Base-by-base conservation (phyloP, 1,140 invertebrate genomes). In the Brachystomella parvula region DNA sequence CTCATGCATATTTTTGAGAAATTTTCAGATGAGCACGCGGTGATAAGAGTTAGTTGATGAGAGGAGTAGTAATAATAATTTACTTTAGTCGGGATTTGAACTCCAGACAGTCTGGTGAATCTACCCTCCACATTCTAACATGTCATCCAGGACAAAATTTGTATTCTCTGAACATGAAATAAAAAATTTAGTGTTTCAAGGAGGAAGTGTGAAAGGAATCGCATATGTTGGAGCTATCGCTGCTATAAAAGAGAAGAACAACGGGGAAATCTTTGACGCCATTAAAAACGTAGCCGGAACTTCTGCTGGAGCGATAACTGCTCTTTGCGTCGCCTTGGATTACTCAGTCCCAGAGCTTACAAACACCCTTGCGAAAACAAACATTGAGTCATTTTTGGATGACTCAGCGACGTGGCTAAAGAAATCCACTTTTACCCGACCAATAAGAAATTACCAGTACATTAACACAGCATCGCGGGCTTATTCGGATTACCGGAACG, bases 241-340 rank as follows among this genome's bases (percentile, higher is more conserved):
- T 44, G 61, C 32, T 28, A 12, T 56, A 6, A 17, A 61, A 61
- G 6, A 12, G 59, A 30, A 61, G 24, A n/a, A n/a, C n/a, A n/a
- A n/a, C n/a, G 28, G 31, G 19, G 6, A 17, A 61, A 15, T 30
- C 17, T 33, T 61, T 19, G 19, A 26, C 6, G 31, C 6, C 24
- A 12, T 61, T 9, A 9, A 35, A 28, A 49, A 62, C 2, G 61
- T 62, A 6, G 29, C 6, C 17, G 61, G 61, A 47, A 62, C 61
- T 28, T 62, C 61, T 2, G 61, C 61, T 9, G 61, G 61, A 39
- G 61, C 61, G 17, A 62, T 62, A 39, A 62, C 61, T 9, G 61
- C 61, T 26, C n/a, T 62, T 3, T 3, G 21, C 3, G 3, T 62
- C 3, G 32, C 61, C n/a, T 26, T 62, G n/a, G 26, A 47, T 47